Evolutionary conservation across 1,140 invertebrate species (phyloP), one percentile per base, ranked within the genome.

Genomic region (Heliconius hermathena): DNA sequence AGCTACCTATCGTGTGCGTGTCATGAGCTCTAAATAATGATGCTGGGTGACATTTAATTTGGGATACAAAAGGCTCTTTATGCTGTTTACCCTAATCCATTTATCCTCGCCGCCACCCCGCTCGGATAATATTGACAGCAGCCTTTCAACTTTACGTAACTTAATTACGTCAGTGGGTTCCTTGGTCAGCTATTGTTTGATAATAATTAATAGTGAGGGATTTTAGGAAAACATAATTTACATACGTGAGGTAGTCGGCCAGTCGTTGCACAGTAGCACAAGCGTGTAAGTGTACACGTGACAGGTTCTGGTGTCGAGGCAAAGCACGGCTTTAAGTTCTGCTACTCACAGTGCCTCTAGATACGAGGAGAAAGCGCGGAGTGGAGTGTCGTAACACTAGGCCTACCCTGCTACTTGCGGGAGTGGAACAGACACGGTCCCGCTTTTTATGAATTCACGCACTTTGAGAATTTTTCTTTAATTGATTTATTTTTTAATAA

Each of bases 21-120:
- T 91, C 88, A 88, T 76, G 76, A 81, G 83, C 80, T 77, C 88
- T 93, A 89, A 92, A 90, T 93, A 93, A 93, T 92, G 92, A 93
- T 88, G 84, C 83, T 82, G 89, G 87, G 82, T 92, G 92, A 93
- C 92, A 89, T 93, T 93, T 92, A 93, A 93, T 92, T 92, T 93
- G 81, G 91, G 88, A 92, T 93, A 93, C 90, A 93, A 93, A 93
- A 91, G 92, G 86, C 88, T 91, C 87, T 90, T 93, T 90, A 93
- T 93, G 84, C 90, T 91, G 88, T 92, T 93, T 92, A 92, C 90
- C 91, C 91, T 92, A 92, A 92, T 92, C 90, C 89, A 91, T 92
- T 92, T 88, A 90, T 89, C 85, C 82, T 81, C 77, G 70, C 76
- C 72, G 72, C 75, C 76, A 74, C 66, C 80, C 76, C 82, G 83